A percentile compares a stretch with the other conserved stretches of the same genome.
Conservation (phyloP, 1,140 invertebrate species). For the Triops cancriformis region DNA sequence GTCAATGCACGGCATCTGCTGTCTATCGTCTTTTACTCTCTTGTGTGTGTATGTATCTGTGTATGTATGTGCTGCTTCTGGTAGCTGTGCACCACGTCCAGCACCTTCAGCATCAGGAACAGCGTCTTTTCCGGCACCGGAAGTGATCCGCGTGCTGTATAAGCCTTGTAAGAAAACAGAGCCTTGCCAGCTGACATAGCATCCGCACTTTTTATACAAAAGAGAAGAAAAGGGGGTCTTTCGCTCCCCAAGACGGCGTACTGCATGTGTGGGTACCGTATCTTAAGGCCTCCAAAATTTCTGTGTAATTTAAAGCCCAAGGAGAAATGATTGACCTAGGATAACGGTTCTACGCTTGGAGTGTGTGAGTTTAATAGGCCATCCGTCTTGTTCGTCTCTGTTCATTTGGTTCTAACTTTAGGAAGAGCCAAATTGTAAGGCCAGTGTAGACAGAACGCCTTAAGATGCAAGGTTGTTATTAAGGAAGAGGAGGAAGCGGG, state of each 20-base stretch:
- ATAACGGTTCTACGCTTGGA: not conserved
- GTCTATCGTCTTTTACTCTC: not conserved
- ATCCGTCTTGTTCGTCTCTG: no score
- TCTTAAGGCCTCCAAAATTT: not conserved
- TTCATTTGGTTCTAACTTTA: no score
- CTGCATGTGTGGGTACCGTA: no score
- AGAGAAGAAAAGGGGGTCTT: not conserved
- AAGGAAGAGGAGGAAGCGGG: no score
- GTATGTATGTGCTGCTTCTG: not conserved
- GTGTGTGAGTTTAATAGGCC: no score
- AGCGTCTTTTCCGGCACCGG: not conserved
- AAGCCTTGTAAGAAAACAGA: not conserved
- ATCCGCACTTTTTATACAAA: not conserved
- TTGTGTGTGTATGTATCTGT: not conserved
- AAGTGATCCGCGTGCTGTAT: not conserved
- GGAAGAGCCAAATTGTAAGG: no score
- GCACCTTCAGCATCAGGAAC: not conserved
- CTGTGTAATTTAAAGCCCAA: not conserved
- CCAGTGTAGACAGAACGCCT: no score
- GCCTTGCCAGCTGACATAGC: slow-evolving; percentile 4
- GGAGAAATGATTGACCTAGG: not conserved
- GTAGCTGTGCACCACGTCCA: not conserved
- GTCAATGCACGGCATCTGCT: slow-evolving; percentile 8
- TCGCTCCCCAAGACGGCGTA: not conserved
- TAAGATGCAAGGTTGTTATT: no score